Conservation (phyloP, 2,113 vertebrate species). For the Misgurnus mizolepis region DNA sequence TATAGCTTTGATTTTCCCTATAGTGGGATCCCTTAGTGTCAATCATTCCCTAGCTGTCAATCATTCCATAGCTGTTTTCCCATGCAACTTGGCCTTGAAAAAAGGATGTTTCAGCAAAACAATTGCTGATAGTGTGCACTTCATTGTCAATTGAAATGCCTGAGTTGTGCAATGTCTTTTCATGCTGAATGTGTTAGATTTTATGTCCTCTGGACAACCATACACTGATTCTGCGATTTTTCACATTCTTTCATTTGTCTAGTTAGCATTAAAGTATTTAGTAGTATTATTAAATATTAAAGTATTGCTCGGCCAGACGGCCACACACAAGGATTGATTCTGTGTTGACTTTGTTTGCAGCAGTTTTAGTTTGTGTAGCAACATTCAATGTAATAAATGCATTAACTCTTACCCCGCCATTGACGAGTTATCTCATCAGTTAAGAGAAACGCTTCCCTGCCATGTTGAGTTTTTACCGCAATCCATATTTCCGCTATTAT, state of each 20-base stretch:
- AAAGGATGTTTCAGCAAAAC: constrained; percentile 23
- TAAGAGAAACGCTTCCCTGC: no score
- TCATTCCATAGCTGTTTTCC: constrained; percentile 8
- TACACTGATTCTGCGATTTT: not conserved
- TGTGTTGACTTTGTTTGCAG: not conserved
- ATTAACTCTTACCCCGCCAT: no score
- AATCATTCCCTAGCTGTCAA: not conserved
- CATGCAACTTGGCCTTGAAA: constrained; percentile 7
- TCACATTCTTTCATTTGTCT: not conserved
- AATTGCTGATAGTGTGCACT: constrained; percentile 19
- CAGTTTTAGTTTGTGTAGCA: no score
- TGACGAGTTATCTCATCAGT: no score
- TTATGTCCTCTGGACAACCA: not conserved
- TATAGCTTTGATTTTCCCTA: constrained; percentile 29
- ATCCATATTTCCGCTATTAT: no score
- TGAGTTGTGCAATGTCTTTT: constrained; percentile 4
- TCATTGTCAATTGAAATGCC: constrained; percentile 10
- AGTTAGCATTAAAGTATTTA: no score
- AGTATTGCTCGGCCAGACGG: not conserved
- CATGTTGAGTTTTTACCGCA: no score
- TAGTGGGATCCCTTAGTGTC: constrained; percentile 16
- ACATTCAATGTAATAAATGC: no score
- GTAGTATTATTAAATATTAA: no score
- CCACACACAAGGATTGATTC: not conserved
- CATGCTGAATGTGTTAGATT: constrained; percentile 23